A percentile compares a stretch with the other conserved stretches of the same genome.
Evolutionary conservation across 2,797 vertebrate species (phyloP).

Genomic region (Mus caroli): DNA sequence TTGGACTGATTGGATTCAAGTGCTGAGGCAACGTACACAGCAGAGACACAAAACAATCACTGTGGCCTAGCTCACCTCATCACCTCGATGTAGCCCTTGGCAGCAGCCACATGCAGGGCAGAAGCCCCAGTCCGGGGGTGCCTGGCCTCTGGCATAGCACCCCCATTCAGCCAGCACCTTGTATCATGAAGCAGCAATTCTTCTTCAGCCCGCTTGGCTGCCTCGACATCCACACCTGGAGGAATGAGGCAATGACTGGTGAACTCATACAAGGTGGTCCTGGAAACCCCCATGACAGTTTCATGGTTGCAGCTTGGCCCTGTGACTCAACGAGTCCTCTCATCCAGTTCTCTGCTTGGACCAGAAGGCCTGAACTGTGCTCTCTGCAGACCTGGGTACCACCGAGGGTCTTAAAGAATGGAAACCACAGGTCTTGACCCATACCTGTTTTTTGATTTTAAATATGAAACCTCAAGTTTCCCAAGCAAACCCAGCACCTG

Average conservation of each 20-base stretch:
- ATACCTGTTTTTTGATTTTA: not conserved
- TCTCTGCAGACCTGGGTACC: not conserved
- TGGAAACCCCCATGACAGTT: rapidly evolving
- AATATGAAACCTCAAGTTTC: not conserved
- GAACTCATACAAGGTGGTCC: not conserved
- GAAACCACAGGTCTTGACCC: not conserved
- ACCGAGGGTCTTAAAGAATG: not conserved
- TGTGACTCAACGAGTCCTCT: not conserved
- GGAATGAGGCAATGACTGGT: not conserved
- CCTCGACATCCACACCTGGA: slow-evolving; percentile 93
- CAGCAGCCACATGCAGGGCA: slow-evolving; percentile 95
- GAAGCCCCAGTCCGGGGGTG: slow-evolving; percentile 93
- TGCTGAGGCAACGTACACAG: not conserved
- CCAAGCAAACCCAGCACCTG: not conserved
- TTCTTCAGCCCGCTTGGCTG: slow-evolving; percentile 93
- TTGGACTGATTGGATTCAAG: not conserved
- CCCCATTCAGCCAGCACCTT: slow-evolving; percentile 92
- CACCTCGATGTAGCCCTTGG: slow-evolving; percentile 95
- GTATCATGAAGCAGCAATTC: slow-evolving; percentile 93
- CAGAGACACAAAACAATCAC: rapidly evolving
- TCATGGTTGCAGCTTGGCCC: too few species aligned
- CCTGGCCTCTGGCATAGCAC: slow-evolving; percentile 88
- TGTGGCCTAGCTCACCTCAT: slow-evolving; percentile 90
- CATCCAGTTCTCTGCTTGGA: not conserved
- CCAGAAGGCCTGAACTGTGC: not conserved